These are phyloP conservation scores for Podabrus alpinus DNA, from an alignment of 2,888 invertebrate species.

Conservation along the genomic window DNA sequence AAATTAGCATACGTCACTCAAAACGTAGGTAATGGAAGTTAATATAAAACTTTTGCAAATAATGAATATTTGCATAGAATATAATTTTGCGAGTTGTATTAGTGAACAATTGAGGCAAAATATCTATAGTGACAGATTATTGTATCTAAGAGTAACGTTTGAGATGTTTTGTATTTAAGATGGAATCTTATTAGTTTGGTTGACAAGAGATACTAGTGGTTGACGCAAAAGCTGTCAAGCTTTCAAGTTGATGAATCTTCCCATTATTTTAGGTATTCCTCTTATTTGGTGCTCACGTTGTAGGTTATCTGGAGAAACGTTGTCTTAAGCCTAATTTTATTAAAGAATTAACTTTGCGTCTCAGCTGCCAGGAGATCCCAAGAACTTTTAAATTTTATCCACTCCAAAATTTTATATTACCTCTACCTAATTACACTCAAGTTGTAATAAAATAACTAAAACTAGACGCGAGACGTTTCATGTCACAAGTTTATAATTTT, in stretches of 20 bases:
- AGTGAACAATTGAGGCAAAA: constrained; percentile 1
- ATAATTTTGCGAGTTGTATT: neutral
- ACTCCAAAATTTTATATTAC: constrained; percentile 24
- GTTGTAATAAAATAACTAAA: constrained; percentile 15
- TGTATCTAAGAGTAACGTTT: constrained; percentile 9
- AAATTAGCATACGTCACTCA: neutral
- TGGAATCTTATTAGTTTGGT: constrained; percentile 23
- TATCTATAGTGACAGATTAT: constrained; percentile 1
- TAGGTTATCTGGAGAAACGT: constrained; percentile 20
- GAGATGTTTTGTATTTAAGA: constrained; percentile 25
- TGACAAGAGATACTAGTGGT: constrained; percentile 23
- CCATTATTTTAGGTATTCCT: constrained; percentile 24
- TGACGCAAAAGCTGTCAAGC: constrained; percentile 20
- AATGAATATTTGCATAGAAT: neutral
- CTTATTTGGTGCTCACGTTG: constrained; percentile 13
- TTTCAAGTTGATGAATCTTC: constrained; percentile 25
- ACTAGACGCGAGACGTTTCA: constrained; percentile 11
- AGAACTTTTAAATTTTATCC: constrained; percentile 22
- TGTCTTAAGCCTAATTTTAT: constrained; percentile 21
- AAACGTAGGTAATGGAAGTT: neutral
- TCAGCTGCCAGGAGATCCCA: constrained; percentile 15
- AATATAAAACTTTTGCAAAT: neutral
- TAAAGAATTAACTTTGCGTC: constrained; percentile 18
- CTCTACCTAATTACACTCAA: constrained; percentile 14
- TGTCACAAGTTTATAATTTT: neutral